Percentiles rank a stretch among this genome's conserved stretches.
These are phyloP conservation scores for Apodemia hepburni DNA, from an alignment of 2,888 invertebrate genomes.

Conservation along the genomic window DNA sequence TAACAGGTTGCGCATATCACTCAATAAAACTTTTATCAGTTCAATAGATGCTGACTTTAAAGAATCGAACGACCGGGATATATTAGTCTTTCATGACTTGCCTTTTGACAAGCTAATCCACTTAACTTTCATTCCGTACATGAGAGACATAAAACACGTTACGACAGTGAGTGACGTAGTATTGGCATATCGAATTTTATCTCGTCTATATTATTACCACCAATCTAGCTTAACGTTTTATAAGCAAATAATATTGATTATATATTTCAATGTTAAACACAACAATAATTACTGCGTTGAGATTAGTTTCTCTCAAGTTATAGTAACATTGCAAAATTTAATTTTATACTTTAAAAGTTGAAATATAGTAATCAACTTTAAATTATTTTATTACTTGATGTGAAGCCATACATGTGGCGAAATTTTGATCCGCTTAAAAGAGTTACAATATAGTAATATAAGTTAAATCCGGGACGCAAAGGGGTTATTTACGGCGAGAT, in stretches of 20 bases:
- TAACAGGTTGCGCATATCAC: neutral
- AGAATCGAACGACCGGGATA: constrained; percentile 18
- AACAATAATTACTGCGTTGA: neutral
- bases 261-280: neutral
- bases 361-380: neutral
- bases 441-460: constrained; percentile 20
- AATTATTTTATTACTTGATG: neutral
- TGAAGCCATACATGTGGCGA: constrained; percentile 21
- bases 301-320: neutral
- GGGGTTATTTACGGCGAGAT: constrained; percentile 5
- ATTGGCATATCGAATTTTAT: constrained; percentile 3
- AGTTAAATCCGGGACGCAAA: constrained; percentile 15
- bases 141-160: constrained; percentile 17
- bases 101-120: constrained; percentile 24
- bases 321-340: neutral
- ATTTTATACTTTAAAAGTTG: neutral
- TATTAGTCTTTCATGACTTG: constrained; percentile 22
- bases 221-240: neutral
- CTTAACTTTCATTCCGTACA: constrained; percentile 17
- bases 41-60: constrained; percentile 3
- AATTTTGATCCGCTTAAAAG: constrained; percentile 27
- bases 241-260: neutral
- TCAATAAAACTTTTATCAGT: constrained; percentile 2
- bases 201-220: neutral
- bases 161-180: neutral